phyloP scores from a whole-genome alignment of 1,140 invertebrate species.

The Dendroctonus valens region DNA sequence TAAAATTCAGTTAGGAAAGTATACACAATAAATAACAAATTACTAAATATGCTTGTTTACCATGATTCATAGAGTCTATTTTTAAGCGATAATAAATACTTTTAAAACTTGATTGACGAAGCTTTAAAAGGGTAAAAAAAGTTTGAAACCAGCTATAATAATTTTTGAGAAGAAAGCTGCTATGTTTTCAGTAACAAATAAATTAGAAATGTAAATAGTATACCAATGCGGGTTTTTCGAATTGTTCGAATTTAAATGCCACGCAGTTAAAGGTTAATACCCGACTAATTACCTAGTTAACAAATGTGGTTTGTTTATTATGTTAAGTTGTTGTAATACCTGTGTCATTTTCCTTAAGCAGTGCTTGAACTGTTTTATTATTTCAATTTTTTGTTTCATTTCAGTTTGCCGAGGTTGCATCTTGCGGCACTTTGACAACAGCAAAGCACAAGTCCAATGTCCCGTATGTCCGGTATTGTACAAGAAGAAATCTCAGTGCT shows the following conservation, averaged over 20 bases:
- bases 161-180: no score
- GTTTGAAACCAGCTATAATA: no score
- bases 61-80: no score
- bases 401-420: constrained; percentile 88
- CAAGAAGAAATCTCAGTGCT: constrained; percentile 44
- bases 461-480: constrained; percentile 44
- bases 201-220: neutral
- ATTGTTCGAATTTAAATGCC: neutral
- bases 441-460: constrained; percentile 39
- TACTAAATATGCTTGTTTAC: no score
- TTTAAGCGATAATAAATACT: no score
- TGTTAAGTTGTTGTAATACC: no score
- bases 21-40: no score
- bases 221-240: constrained; percentile 1
- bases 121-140: no score
- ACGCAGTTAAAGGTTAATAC: neutral
- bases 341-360: neutral
- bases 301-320: neutral
- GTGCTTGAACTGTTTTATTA: neutral
- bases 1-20: no score
- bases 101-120: no score
- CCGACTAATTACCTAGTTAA: neutral
- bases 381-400: constrained; percentile 15
- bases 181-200: no score
- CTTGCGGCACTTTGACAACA: constrained; percentile 69